These are phyloP conservation scores for Drosophila borborema DNA, from an alignment of 2,888 invertebrate species.

Conservation along the genomic window DNA sequence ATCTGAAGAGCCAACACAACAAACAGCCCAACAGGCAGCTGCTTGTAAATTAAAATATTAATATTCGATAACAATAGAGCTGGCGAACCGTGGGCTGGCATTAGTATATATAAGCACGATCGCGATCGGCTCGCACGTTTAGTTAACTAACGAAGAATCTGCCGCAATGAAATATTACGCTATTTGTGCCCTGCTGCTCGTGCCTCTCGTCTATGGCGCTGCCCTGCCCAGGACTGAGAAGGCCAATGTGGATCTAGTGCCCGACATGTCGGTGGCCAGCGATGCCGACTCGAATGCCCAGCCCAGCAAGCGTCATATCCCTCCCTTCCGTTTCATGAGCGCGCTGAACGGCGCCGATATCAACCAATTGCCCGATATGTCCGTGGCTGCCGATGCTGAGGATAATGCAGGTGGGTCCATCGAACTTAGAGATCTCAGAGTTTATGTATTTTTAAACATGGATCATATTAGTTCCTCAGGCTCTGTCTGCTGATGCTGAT, in stretches of 20 bases:
- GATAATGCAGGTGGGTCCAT: slow-evolving; percentile 28
- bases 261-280: slow-evolving; percentile 54
- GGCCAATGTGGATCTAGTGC: slow-evolving; percentile 41
- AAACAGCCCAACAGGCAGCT: slow-evolving; percentile 4
- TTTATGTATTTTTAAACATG: background rate
- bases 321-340: slow-evolving; percentile 15
- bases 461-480: background rate
- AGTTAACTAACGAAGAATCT: slow-evolving; percentile 40
- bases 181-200: slow-evolving; percentile 57
- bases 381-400: slow-evolving; percentile 52
- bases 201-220: slow-evolving; percentile 67
- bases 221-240: slow-evolving; percentile 12
- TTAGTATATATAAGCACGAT: slow-evolving; percentile 40
- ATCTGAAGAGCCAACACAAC: slow-evolving; percentile 39
- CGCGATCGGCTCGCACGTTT: slow-evolving; percentile 25
- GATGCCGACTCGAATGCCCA: slow-evolving; percentile 31
- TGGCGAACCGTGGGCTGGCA: background rate
- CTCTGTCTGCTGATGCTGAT: background rate
- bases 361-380: slow-evolving; percentile 51
- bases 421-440: background rate
- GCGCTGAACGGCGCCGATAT: slow-evolving; percentile 16
- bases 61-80: slow-evolving; percentile 37
- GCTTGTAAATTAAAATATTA: slow-evolving; percentile 49
- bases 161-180: slow-evolving; percentile 63
- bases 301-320: background rate